These are phyloP conservation scores for Frankliniella fusca DNA, from an alignment of 2,888 invertebrate species.

Conservation along the genomic window DNA sequence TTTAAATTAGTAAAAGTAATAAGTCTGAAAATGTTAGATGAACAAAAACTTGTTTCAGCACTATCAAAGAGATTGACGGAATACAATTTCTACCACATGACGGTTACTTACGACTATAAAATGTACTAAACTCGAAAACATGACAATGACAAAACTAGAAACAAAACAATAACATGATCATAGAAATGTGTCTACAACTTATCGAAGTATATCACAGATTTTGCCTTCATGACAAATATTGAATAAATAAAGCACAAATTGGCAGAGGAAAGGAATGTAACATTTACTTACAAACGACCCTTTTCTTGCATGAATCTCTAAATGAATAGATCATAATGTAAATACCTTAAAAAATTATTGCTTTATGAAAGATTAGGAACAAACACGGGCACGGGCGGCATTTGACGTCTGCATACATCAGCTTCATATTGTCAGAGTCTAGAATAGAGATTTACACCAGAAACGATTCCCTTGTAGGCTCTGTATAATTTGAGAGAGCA, in stretches of 20 bases:
- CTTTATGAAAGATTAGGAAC: too few species aligned
- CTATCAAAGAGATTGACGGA: neutral
- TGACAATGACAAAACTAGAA: neutral
- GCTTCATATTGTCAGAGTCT: too few species aligned
- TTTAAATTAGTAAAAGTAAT: neutral
- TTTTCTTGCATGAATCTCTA: too few species aligned
- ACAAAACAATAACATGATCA: neutral
- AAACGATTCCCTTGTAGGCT: too few species aligned
- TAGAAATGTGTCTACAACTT: neutral
- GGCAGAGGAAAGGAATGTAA: constrained; percentile 13
- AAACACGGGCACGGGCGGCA: too few species aligned
- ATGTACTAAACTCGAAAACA: neutral
- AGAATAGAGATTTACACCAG: too few species aligned
- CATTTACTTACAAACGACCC: neutral
- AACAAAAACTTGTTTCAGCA: neutral
- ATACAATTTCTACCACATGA: neutral
- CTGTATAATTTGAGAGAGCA: too few species aligned
- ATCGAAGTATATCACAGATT: constrained; percentile 13
- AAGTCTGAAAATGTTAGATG: neutral
- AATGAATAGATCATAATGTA: too few species aligned
- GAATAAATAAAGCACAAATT: constrained; percentile 1
- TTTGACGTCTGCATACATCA: too few species aligned
- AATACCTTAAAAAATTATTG: too few species aligned
- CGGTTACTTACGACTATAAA: neutral
- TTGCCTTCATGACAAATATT: constrained; percentile 3